phyloP scores from a whole-genome alignment of 2,888 invertebrate species.

The Onchidella celtica region DNA sequence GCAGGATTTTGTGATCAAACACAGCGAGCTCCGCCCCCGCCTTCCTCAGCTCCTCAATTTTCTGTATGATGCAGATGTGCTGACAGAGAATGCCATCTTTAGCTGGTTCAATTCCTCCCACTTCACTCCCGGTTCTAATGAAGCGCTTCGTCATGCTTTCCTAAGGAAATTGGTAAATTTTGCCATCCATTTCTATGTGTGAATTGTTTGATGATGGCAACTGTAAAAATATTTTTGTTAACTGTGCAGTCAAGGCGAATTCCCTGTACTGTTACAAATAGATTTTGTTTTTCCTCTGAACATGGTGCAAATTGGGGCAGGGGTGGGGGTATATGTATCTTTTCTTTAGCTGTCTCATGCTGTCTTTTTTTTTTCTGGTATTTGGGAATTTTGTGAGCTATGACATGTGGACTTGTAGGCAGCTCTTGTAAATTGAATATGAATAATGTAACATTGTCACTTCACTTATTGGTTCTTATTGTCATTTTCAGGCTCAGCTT shows the following conservation, averaged over 20 bases:
- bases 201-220: neutral
- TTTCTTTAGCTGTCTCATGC: too few species aligned
- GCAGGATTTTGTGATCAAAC: constrained; percentile 45
- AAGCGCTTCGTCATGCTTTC: constrained; percentile 30
- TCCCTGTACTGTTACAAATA: neutral
- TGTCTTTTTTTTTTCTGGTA: too few species aligned
- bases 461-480: too few species aligned
- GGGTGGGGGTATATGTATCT: too few species aligned
- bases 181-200: too few species aligned
- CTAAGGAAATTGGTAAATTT: constrained; percentile 33
- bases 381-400: too few species aligned
- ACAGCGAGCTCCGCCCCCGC: constrained; percentile 21
- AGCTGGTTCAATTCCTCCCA: constrained; percentile 33
- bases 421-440: too few species aligned
- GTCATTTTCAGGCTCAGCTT: too few species aligned
- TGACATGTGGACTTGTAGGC: too few species aligned
- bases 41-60: constrained; percentile 41
- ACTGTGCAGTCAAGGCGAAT: neutral
- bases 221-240: neutral
- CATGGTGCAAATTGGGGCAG: too few species aligned
- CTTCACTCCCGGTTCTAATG: constrained; percentile 16
- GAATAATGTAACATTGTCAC: too few species aligned
- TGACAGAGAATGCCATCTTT: constrained; percentile 17
- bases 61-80: constrained; percentile 44
- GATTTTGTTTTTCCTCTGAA: too few species aligned